Evolutionary conservation across 2,888 invertebrate species (phyloP), one percentile per base, ranked within the genome.

Genomic region (Apamea sordens): DNA sequence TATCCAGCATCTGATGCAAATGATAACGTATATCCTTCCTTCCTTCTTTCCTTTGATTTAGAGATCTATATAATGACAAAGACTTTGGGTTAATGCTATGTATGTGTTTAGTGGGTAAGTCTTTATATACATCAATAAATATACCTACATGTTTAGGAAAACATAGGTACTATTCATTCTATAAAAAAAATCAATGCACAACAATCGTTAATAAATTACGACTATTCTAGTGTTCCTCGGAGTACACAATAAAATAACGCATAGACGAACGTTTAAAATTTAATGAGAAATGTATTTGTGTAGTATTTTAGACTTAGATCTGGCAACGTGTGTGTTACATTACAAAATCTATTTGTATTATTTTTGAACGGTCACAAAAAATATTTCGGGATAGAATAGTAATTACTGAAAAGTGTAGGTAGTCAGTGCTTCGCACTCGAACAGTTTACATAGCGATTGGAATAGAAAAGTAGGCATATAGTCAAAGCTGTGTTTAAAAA

Each of bases 281-380:
- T 70, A 67, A 72, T 47, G 83, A 78, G 64, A 74, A 74, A 68
- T 74, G 77, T 84, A 44, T 82, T 82, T 73, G 63, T 71, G 78
- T 65, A 61, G n/a, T 72, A 86, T 72, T 84, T 64, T 41, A 32
- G 47, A 32, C n/a, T 73, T 47, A n/a, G n/a, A 82, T 11, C 83
- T 74, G 86, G 78, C 70, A 74, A 61, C 86, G 72, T 56, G 32
- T 59, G 47, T 15, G 53, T 84, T 64, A 61, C 36, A 69, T 61
- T 64, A 61, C 36, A 69, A 53, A 73, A 82, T 41, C 24, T 53
- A 18, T 61, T 64, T 65, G 80, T 61, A 36, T 41, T 83, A 84
- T 86, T 84, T 83, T 82, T 74, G 65, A 81, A 82, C 68, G 6
- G 24, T 10, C 28, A 41, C 21, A 50, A 80, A 68, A 67, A 53